A percentile compares a stretch with the other conserved stretches of the same genome.
phyloP scores from a whole-genome alignment of 2,113 vertebrate genomes.

The Bothrops jararaca region DNA sequence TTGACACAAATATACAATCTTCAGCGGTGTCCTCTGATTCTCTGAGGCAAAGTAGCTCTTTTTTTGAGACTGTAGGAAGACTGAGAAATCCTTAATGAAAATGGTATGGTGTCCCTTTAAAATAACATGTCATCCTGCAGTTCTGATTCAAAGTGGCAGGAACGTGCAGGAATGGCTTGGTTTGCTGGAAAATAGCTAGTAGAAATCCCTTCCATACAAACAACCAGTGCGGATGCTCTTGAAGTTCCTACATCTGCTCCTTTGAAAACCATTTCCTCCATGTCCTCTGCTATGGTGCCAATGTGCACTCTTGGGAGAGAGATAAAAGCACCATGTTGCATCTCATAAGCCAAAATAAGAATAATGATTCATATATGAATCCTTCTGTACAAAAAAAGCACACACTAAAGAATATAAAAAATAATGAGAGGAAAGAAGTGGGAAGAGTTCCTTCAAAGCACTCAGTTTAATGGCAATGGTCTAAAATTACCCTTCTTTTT shows the following conservation, averaged over 20 bases:
- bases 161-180: neutral
- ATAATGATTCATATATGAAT: slow-evolving; percentile 65
- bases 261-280: slow-evolving; percentile 62
- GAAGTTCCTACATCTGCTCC: slow-evolving; percentile 60
- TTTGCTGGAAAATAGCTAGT: slow-evolving; percentile 27
- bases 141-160: slow-evolving; percentile 25
- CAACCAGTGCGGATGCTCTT: slow-evolving; percentile 38
- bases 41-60: slow-evolving; percentile 13
- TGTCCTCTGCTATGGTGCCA: slow-evolving; percentile 62
- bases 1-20: slow-evolving; percentile 9
- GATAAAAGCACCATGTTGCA: slow-evolving; percentile 58
- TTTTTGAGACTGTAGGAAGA: slow-evolving; percentile 10
- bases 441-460: slow-evolving; percentile 8
- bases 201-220: slow-evolving; percentile 27
- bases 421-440: slow-evolving; percentile 2
- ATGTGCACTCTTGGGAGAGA: slow-evolving; percentile 53
- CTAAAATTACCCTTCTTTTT: slow-evolving; percentile 1
- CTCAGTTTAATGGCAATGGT: slow-evolving; percentile 23
- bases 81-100: slow-evolving; percentile 28
- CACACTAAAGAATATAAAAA: slow-evolving; percentile 36
- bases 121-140: neutral
- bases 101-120: slow-evolving; percentile 14
- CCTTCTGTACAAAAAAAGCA: slow-evolving; percentile 31
- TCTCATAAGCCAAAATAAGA: slow-evolving; percentile 59
- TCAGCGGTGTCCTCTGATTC: slow-evolving; percentile 19